Base-by-base conservation (phyloP, 2,888 invertebrate species). In the Elgonia sp. region DNA sequence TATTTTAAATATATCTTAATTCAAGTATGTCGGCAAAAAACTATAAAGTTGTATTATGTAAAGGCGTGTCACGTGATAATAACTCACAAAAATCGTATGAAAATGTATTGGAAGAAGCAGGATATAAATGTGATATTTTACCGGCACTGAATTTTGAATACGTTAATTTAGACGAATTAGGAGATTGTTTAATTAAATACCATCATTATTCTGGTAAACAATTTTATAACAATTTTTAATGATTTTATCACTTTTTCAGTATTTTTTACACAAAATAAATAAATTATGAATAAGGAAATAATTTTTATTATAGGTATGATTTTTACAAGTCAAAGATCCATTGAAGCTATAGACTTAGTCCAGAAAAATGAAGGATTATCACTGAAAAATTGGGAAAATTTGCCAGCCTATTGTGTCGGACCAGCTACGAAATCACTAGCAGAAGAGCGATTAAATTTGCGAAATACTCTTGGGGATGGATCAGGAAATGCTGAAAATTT, bases 321-420 rank as follows among this genome's bases (percentile, higher is more conserved):
- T 86, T 85, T 94, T 65, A 94, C 94, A n/a, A 94, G 94, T 90
- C 93, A 91, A 81, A 91, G 94, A 82, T 90, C 94, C 2, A 91
- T 92, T 10, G 93, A 94, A 81, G 94, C 94, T 10, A 91, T 94
- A 42, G 65, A 85, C 62, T 77, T 90, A 14, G 89, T 91, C 18
- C 73, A 90, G 29, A 83, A 90, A 50, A 86, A 89, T 42, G 81
- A 92, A 55, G 40, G 84, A 39, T 18, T 55, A 39, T 88, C 90
- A 21, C 79, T 93, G 16, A 62, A 89, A 4, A 55, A 86, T 39
- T 94, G 94, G 94, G 86, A 88, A 75, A 77, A 90, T 18, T 86
- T 91, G 18, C 93, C 93, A 40, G 86, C 87, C 2, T 94, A 92
- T 83, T 94, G 94, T 62, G 91, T 94, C 69, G 94, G 94, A 29